Percentiles rank a stretch among this genome's conserved stretches.
Conservation (phyloP, 2,888 invertebrate species). For the Pristionchus maxplancki region DNA sequence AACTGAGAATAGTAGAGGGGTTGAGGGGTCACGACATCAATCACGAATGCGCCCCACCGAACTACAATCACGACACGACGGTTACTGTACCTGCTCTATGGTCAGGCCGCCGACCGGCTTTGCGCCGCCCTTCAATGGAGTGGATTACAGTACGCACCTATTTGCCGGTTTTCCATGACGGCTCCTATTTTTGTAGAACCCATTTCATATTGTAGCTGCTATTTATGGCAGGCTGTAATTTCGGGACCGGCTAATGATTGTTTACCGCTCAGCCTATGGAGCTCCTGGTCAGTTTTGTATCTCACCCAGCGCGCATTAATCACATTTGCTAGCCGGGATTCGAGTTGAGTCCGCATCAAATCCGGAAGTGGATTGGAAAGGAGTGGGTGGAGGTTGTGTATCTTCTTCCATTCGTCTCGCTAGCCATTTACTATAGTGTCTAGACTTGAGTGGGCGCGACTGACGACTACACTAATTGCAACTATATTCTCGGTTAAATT, state of each 20-base stretch:
- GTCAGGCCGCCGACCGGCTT: conserved; percentile 34
- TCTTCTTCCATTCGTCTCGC: not conserved
- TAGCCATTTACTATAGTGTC: not conserved
- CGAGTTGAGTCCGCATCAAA: not conserved
- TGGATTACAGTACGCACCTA: not conserved
- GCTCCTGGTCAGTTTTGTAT: not conserved
- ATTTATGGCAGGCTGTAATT: not conserved
- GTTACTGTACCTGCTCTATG: conserved; percentile 36
- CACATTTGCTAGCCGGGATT: not conserved
- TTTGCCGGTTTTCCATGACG: not conserved
- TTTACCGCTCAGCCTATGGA: not conserved
- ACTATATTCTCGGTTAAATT: too few species aligned
- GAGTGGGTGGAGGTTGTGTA: not conserved
- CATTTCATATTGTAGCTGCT: not conserved
- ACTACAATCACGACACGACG: not conserved
- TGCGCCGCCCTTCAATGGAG: conserved; percentile 1
- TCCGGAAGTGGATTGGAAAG: not conserved
- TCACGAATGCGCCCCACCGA: not conserved
- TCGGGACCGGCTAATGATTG: not conserved
- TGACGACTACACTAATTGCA: not conserved
- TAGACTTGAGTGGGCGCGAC: not conserved
- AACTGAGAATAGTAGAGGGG: not conserved
- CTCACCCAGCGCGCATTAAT: not conserved
- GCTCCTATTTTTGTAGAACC: not conserved
- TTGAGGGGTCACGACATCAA: not conserved